Base-by-base conservation (phyloP, 1,140 invertebrate species). In the Zaprionus kolodkinae region DNA sequence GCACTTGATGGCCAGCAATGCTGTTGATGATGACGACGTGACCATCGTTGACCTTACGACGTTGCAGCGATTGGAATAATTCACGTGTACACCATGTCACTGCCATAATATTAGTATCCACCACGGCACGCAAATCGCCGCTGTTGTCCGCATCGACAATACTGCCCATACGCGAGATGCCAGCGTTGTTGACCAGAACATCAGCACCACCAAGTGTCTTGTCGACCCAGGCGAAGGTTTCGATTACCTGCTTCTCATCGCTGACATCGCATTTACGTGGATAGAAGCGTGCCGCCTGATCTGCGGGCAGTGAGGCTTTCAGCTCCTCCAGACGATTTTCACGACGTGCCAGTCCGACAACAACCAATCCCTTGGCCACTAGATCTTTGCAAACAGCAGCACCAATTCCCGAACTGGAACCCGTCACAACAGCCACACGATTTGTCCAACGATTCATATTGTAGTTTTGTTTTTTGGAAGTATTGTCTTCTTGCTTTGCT, bases 111-210 rank as follows among this genome's bases (percentile, higher is more conserved):
- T 97, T 97, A 0, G 95, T 94, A 36, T 96, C 78, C 94, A 63
- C 96, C 72, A 63, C 52, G 36, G 45, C 71, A 9, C 60, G 62
- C 43, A 80, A 17, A 66, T 77, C 63, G 45, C 45, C 63, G 1
- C 55, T 27, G 55, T 80, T 80, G 27, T 65, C 65, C 17, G 66
- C 71, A n/a, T 35, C 40, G 3, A 61, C 13, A n/a, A 80, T 43
- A 15, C 55, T n/a, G 0, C 56, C 56, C 0, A 3, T 0, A 30
- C 72, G 71, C 35, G 92, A 77, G 1, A 95, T 79, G 1, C 95
- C 96, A 1, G 96, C 96, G 88, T 96, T 96, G 86, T 97, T 97
- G 27, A 97, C 93, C 25, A 96, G 93, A 6, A 97, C 92, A 78
- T 96, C 94, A 2, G 96, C 92, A 1, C 94, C 94, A 4, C 95